Evolutionary conservation across 2,113 vertebrate genomes (phyloP).

Genomic region (Hypomesus transpacificus): DNA sequence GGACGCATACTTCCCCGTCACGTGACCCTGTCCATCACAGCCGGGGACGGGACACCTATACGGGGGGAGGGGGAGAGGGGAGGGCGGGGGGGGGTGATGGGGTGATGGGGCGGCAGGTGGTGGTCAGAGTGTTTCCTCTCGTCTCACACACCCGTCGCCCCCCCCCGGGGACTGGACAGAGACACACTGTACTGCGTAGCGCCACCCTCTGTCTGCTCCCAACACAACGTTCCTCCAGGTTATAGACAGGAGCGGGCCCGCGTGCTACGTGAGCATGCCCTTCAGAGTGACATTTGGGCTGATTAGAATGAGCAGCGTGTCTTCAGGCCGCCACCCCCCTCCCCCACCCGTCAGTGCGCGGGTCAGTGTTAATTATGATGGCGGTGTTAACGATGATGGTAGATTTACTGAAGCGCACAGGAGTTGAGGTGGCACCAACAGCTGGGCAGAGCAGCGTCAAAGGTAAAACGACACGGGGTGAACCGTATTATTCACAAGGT

Average conservation of each 20-base stretch:
- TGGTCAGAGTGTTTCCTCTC: neutral
- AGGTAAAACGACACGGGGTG: slow-evolving; percentile 33
- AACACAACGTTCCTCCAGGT: neutral
- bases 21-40: slow-evolving; percentile 96
- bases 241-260: neutral
- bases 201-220: neutral
- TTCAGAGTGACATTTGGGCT: slow-evolving; percentile 12
- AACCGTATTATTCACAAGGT: slow-evolving; percentile 49
- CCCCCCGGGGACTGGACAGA: neutral
- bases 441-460: slow-evolving; percentile 29
- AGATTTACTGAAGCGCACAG: slow-evolving; percentile 7
- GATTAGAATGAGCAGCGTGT: slow-evolving; percentile 23
- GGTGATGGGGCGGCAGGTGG: neutral
- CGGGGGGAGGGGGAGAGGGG: neutral
- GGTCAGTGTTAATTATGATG: slow-evolving; percentile 44
- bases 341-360: neutral
- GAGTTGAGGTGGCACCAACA: slow-evolving; percentile 19
- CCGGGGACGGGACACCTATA: slow-evolving; percentile 94
- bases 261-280: neutral
- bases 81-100: neutral
- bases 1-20: slow-evolving; percentile 96
- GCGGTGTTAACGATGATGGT: slow-evolving; percentile 38
- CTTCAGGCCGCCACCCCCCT: neutral
- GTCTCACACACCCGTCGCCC: neutral
- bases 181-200: too few species aligned